These are phyloP conservation scores for Tridacna crocea DNA, from an alignment of 2,888 invertebrate genomes.

Conservation along the genomic window DNA sequence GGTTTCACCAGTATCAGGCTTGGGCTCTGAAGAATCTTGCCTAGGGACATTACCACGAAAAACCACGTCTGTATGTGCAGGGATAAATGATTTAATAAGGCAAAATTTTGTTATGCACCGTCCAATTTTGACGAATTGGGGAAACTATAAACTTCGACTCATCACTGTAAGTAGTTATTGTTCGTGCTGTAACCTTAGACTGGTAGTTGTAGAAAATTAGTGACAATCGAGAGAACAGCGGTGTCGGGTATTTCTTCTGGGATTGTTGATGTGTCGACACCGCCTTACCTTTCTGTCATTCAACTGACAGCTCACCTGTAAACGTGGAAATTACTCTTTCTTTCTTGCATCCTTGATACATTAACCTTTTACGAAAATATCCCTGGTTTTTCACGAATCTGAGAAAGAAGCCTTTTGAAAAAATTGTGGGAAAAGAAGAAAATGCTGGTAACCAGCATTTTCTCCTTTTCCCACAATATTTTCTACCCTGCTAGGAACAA, in stretches of 20 bases:
- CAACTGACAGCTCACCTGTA: conserved; percentile 5
- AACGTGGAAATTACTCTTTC: not conserved
- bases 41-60: too few species aligned
- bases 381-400: too few species aligned
- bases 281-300: conserved; percentile 25
- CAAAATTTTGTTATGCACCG: not conserved
- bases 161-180: conserved; percentile 11
- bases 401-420: too few species aligned
- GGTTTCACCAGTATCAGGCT: too few species aligned
- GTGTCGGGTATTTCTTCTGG: conserved; percentile 1
- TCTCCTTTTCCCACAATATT: too few species aligned
- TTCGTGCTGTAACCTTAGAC: conserved; percentile 11
- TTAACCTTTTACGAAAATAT: too few species aligned
- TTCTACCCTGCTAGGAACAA: too few species aligned
- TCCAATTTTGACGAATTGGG: not conserved
- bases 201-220: conserved; percentile 18
- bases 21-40: too few species aligned
- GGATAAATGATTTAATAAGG: not conserved
- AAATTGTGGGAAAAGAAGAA: too few species aligned
- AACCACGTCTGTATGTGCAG: too few species aligned
- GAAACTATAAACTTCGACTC: conserved; percentile 10
- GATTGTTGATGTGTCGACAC: conserved; percentile 17
- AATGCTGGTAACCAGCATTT: too few species aligned
- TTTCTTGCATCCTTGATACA: not conserved
- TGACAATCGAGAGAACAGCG: conserved; percentile 5